Base-by-base conservation (phyloP, 2,113 vertebrate genomes). In the Aplodontia rufa region DNA sequence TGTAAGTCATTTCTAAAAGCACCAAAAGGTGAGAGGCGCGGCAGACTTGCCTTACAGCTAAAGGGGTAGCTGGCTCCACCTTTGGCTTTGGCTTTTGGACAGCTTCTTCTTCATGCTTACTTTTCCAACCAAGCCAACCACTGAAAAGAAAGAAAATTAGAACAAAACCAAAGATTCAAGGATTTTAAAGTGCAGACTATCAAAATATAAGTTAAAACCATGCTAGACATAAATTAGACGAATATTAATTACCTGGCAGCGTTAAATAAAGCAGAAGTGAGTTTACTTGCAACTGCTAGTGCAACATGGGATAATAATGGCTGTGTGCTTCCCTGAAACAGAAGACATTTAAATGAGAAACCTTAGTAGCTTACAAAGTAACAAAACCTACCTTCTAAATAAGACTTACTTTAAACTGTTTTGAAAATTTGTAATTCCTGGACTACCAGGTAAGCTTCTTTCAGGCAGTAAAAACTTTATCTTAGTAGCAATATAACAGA, bases 41-140 rank as follows among this genome's bases (percentile, higher is more conserved):
- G 53, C 26, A 24, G 78, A 97, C 96, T 97, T 98, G 97, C 99
- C 99, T 99, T 97, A 99, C 99, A 87, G 98, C 98, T 96, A 99
- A 86, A 0, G 99, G 99, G 0, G 99, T 99, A 1, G 99, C 99
- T 1, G 99, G 98, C 96, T 99, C 99, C 80, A 99, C 98, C 97
- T 99, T 99, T 14, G 99, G 99, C 96, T 99, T 99, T 96, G 99
- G 99, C 96, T 99, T 99, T 95, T 99, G 99, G 42, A 96, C 95
- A 8, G 98, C 92, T 75, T 99, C 99, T 92, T 99, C 99, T 91
- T 99, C 99, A 5, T 98, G 99, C 97, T 99, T 99, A 96, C 98
- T 99, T 98, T 99, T 99, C 99, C 99, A 99, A 24, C 99, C 99
- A 60, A 99, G 98, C 99, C 99, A 99, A 17, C 99, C 99, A 95